Percentiles rank a stretch among this genome's conserved stretches.
Evolutionary conservation across 2,888 invertebrate genomes (phyloP).

Genomic region (Drosophila greeni): DNA sequence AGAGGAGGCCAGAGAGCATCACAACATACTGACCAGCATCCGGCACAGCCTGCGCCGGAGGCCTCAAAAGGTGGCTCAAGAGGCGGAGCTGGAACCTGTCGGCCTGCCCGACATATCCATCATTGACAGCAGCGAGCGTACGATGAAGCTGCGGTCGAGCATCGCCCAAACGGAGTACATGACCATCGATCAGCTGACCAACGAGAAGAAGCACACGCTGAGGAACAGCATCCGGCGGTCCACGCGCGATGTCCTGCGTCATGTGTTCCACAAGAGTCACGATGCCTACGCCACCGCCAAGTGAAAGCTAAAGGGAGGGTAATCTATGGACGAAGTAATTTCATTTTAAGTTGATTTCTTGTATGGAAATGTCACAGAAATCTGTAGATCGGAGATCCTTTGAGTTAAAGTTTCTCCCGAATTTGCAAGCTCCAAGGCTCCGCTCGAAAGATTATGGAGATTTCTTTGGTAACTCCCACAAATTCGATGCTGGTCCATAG

Average conservation of each 20-base stretch:
- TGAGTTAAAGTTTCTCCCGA: too few species aligned
- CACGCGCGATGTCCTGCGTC: constrained; percentile 76
- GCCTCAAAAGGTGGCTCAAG: constrained; percentile 45
- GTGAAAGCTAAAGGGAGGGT: constrained; percentile 18
- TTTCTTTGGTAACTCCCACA: not conserved
- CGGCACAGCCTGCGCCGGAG: constrained; percentile 77
- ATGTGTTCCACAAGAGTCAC: constrained; percentile 77
- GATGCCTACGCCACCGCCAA: constrained; percentile 75
- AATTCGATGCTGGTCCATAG: not conserved
- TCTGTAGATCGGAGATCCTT: too few species aligned
- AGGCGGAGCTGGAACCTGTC: not conserved
- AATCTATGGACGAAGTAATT: not conserved
- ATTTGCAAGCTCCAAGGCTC: too few species aligned
- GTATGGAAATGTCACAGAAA: not conserved
- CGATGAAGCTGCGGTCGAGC: constrained; percentile 73
- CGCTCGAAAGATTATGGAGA: not conserved
- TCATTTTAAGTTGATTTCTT: not conserved
- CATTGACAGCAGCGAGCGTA: constrained; percentile 75
- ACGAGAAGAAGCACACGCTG: constrained; percentile 74
- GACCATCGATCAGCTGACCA: constrained; percentile 69
- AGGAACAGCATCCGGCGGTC: constrained; percentile 75
- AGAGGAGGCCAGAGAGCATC: constrained; percentile 17
- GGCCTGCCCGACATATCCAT: constrained; percentile 71
- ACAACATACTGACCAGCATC: constrained; percentile 59
- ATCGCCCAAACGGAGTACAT: constrained; percentile 67